phyloP scores from a whole-genome alignment of 1,140 invertebrate species.

The Drosophila aff. region DNA sequence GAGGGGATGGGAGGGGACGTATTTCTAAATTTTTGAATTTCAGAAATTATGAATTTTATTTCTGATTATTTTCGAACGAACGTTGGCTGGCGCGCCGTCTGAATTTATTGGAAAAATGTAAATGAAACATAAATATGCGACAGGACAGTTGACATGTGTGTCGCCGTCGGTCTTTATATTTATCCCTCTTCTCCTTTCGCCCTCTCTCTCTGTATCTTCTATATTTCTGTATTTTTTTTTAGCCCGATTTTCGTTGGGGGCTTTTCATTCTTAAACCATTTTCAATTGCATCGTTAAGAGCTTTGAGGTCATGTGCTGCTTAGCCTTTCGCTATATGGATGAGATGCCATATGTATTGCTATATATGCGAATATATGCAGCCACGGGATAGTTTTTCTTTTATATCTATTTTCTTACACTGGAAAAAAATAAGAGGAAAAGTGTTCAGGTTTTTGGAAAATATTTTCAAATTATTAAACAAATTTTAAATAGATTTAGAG shows the following conservation, averaged over 20 bases:
- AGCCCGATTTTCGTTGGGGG: slow-evolving; percentile 12
- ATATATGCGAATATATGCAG: slow-evolving; percentile 4
- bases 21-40: slow-evolving; percentile 28
- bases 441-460: background rate
- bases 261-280: slow-evolving; percentile 45
- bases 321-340: slow-evolving; percentile 27
- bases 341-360: slow-evolving; percentile 21
- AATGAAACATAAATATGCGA: slow-evolving; percentile 76
- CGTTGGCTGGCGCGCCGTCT: slow-evolving; percentile 8
- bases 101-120: slow-evolving; percentile 78
- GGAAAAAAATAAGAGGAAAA: background rate
- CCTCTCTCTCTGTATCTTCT: background rate
- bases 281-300: slow-evolving; percentile 73
- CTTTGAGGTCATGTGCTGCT: slow-evolving; percentile 48
- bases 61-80: slow-evolving; percentile 25
- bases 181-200: background rate
- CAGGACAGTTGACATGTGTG: slow-evolving; percentile 40
- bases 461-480: background rate
- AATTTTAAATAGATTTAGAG: background rate
- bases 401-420: background rate
- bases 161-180: slow-evolving; percentile 9
- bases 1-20: background rate
- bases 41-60: slow-evolving; percentile 72
- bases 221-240: background rate
- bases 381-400: slow-evolving; percentile 23